Evolutionary conservation across 64 coral and sea anemone genomes (phyloP).

Genomic region (Anthopleura sola): DNA sequence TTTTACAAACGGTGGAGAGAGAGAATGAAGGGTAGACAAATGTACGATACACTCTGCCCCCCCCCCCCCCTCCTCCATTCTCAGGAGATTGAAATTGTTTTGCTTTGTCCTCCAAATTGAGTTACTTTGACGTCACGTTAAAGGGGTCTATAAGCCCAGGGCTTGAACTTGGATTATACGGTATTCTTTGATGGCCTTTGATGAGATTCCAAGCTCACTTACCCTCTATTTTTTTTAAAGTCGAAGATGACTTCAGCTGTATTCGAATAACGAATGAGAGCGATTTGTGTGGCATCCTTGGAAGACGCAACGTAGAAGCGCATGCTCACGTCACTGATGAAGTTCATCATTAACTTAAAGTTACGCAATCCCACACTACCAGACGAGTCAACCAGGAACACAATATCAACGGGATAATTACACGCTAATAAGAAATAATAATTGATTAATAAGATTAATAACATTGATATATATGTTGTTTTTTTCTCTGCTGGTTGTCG

Average conservation of each 20-base stretch:
- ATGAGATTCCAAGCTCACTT: too few relatives aligned
- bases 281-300: slow-evolving; percentile 10
- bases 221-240: slow-evolving; percentile 22
- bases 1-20: too few relatives aligned
- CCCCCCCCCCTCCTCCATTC: too few relatives aligned
- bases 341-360: slow-evolving; percentile 27
- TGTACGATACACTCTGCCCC: too few relatives aligned
- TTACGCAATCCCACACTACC: slow-evolving; percentile 3
- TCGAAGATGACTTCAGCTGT: slow-evolving; percentile 3
- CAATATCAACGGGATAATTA: slow-evolving; percentile 43
- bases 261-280: slow-evolving; percentile 30
- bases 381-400: slow-evolving; percentile 48
- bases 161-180: too few relatives aligned
- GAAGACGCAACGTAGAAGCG: slow-evolving; percentile 21
- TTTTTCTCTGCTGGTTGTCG: too few relatives aligned
- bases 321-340: slow-evolving; percentile 20
- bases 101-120: too few relatives aligned
- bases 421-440: slow-evolving; percentile 11
- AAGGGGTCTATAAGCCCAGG: too few relatives aligned
- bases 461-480: background rate
- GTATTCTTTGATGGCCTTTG: too few relatives aligned
- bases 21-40: too few relatives aligned
- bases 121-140: too few relatives aligned
- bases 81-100: too few relatives aligned
- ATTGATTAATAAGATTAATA: background rate